Evolutionary conservation across 2,888 invertebrate species (phyloP).

Genomic region (Pollenia angustigena): DNA sequence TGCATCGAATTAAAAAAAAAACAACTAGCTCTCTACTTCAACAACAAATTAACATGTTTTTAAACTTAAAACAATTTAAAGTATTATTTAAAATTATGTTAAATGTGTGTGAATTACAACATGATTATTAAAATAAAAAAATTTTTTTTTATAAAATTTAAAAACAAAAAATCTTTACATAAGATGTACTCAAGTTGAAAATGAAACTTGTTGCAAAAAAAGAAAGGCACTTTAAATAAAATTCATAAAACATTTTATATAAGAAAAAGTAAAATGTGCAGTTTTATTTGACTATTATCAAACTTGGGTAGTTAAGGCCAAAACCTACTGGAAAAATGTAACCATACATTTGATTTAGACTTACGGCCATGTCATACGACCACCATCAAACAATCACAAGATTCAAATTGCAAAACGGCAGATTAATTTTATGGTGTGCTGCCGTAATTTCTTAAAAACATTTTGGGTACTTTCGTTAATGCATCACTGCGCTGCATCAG

Average conservation of each 20-base stretch:
- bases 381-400: no score
- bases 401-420: no score
- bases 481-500: no score
- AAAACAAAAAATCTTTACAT: background rate
- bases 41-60: background rate
- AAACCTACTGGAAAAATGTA: no score
- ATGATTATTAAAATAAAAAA: background rate
- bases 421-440: no score
- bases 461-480: no score
- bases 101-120: background rate
- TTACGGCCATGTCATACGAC: no score
- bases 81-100: constrained; percentile 15
- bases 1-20: constrained; percentile 28
- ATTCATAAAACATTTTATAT: constrained; percentile 44
- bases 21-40: background rate
- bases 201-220: constrained; percentile 16
- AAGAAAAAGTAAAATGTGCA: constrained; percentile 3
- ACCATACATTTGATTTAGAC: no score
- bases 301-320: no score
- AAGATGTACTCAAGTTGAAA: constrained; percentile 22
- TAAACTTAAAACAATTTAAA: constrained; percentile 10
- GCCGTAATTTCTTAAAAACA: no score
- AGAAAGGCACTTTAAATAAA: constrained; percentile 19
- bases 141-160: background rate
- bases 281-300: no score